Conservation (phyloP, 1,140 invertebrate species). For the Mya arenaria region DNA sequence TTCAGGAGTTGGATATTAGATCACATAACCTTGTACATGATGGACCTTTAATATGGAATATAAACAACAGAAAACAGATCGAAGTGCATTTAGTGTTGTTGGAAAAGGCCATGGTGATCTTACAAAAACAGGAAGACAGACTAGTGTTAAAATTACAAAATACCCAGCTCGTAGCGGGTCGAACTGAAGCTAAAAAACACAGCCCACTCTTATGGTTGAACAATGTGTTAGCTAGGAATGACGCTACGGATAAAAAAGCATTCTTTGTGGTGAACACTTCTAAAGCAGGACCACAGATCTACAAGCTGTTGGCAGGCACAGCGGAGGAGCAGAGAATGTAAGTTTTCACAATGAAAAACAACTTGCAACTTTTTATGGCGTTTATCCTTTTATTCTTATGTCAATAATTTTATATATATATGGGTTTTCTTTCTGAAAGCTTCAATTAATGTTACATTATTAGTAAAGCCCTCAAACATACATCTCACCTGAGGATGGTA, state of each 20-base stretch:
- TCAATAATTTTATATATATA: too few relatives aligned
- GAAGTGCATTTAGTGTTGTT: slow-evolving; percentile 94
- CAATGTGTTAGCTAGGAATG: slow-evolving; percentile 80
- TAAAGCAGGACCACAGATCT: slow-evolving; percentile 89
- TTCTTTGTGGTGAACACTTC: slow-evolving; percentile 92
- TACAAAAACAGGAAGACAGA: slow-evolving; percentile 94
- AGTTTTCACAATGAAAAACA: too few relatives aligned
- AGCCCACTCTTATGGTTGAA: slow-evolving; percentile 84
- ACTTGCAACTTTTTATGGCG: too few relatives aligned
- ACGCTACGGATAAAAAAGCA: slow-evolving; percentile 93
- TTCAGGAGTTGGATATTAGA: slow-evolving; percentile 89
- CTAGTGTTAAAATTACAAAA: slow-evolving; percentile 90
- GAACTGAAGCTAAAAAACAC: slow-evolving; percentile 83
- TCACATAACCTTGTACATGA: slow-evolving; percentile 92
- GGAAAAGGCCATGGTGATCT: slow-evolving; percentile 92
- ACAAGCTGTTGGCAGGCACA: slow-evolving; percentile 91
- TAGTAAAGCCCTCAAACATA: too few relatives aligned
- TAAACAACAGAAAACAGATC: slow-evolving; percentile 87
- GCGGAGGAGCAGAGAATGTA: slow-evolving; percentile 90
- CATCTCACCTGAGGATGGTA: too few relatives aligned
- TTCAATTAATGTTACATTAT: too few relatives aligned
- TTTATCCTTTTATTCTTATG: too few relatives aligned
- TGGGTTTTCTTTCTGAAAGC: too few relatives aligned
- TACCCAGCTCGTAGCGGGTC: slow-evolving; percentile 79
- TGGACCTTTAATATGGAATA: slow-evolving; percentile 89